phyloP scores from a whole-genome alignment of 2,797 vertebrate genomes.

The Rhabdomys pumilio region DNA sequence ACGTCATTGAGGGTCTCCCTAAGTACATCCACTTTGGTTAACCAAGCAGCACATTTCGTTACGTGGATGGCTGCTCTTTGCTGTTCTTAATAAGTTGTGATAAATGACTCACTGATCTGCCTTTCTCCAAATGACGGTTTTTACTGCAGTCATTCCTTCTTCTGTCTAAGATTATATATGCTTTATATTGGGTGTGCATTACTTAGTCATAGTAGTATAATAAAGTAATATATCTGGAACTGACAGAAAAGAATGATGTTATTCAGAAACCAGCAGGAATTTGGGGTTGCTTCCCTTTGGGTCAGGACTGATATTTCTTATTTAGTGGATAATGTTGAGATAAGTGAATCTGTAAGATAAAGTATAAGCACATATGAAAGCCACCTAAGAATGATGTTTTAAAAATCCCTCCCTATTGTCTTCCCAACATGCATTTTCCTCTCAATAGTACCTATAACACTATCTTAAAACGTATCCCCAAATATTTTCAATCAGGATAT shows the following conservation, averaged over 20 bases:
- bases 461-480: not conserved
- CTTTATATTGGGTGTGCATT: not conserved
- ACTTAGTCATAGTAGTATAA: not conserved
- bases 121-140: not conserved
- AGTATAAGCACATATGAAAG: not conserved
- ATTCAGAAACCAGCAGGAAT: not conserved
- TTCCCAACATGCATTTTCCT: not conserved
- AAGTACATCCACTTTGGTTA: not conserved
- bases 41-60: not conserved
- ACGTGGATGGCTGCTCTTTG: not conserved
- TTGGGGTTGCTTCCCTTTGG: not conserved
- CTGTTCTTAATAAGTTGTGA: not conserved
- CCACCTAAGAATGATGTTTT: not conserved
- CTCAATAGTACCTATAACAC: not conserved
- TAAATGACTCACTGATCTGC: not conserved
- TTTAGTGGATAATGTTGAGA: not conserved
- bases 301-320: not conserved
- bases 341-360: not conserved
- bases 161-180: not conserved
- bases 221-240: constrained; percentile 4
- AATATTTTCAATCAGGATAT: not conserved
- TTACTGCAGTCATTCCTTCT: not conserved
- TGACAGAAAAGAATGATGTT: not conserved
- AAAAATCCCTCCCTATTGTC: not conserved
- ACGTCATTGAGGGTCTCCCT: not conserved